Conservation (phyloP, 2,888 invertebrate species). For the Torymus texanus region DNA sequence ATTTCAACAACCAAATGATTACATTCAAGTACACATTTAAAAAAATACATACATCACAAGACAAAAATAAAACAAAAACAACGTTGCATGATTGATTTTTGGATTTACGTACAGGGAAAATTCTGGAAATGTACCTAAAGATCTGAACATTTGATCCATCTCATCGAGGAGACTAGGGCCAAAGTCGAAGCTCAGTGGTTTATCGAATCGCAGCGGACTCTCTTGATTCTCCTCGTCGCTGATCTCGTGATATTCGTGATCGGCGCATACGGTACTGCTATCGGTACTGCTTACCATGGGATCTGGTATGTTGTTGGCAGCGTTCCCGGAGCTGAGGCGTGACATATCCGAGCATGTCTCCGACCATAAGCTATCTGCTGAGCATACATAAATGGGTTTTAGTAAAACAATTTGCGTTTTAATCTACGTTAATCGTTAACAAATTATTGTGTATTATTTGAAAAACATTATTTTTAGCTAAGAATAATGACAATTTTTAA, state of each 20-base stretch:
- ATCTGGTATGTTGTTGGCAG: conserved; percentile 63
- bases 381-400: too few relatives aligned
- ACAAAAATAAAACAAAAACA: conserved; percentile 27
- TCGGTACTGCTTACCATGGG: conserved; percentile 65
- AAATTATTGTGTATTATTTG: too few relatives aligned
- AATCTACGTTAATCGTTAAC: too few relatives aligned
- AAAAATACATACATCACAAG: conserved; percentile 62
- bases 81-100: conserved; percentile 21
- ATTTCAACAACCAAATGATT: too few relatives aligned
- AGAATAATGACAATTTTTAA: too few relatives aligned
- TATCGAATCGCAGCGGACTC: conserved; percentile 75
- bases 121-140: conserved; percentile 71
- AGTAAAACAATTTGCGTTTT: too few relatives aligned
- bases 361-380: conserved; percentile 70
- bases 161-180: conserved; percentile 94
- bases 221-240: conserved; percentile 84
- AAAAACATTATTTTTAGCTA: too few relatives aligned
- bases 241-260: conserved; percentile 90
- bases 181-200: conserved; percentile 81
- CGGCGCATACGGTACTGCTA: conserved; percentile 66
- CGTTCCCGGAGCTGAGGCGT: conserved; percentile 63
- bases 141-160: conserved; percentile 89
- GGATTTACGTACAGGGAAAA: conserved; percentile 3
- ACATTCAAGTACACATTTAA: not conserved
- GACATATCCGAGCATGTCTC: conserved; percentile 70